These are phyloP conservation scores for Alethe castanea DNA, from an alignment of 2,113 vertebrate genomes.

Conservation along the genomic window DNA sequence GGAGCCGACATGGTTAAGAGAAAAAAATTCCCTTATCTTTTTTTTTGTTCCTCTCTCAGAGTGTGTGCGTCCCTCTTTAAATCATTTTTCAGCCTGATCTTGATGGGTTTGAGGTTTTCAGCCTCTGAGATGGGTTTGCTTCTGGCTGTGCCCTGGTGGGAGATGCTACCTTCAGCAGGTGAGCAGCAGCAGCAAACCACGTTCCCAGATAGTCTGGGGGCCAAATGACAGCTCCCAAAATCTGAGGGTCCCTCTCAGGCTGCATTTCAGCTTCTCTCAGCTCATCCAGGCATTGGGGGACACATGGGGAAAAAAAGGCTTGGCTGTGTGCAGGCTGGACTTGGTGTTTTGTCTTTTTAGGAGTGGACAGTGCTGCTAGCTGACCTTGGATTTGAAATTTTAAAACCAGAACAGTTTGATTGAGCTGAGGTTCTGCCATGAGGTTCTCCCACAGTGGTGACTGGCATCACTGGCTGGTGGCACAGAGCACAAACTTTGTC, in stretches of 20 bases:
- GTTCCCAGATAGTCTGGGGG: background rate
- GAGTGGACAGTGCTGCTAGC: fast-evolving
- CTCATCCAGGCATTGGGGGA: background rate
- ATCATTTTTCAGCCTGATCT: background rate
- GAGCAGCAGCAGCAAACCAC: background rate
- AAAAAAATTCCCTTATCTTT: background rate
- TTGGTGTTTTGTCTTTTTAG: background rate
- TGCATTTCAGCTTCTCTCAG: fast-evolving
- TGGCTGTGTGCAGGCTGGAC: background rate
- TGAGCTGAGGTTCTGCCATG: background rate
- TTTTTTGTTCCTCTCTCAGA: background rate
- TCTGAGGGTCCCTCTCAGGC: background rate
- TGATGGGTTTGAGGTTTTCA: background rate
- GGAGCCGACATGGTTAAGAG: slow-evolving; percentile 17
- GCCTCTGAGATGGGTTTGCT: background rate
- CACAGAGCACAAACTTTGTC: background rate
- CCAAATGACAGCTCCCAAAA: background rate
- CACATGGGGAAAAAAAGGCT: fast-evolving
- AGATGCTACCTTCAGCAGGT: background rate
- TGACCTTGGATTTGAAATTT: background rate
- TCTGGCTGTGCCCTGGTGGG: background rate
- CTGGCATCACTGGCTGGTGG: background rate
- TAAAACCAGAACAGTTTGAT: background rate
- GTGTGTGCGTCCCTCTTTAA: background rate
- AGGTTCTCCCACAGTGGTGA: background rate